Percentiles rank a stretch among this genome's conserved stretches.
These are phyloP conservation scores for Apostichopus japonicus DNA, from an alignment of 35 echinoderm and acorn worm genomes.

Conservation along the genomic window DNA sequence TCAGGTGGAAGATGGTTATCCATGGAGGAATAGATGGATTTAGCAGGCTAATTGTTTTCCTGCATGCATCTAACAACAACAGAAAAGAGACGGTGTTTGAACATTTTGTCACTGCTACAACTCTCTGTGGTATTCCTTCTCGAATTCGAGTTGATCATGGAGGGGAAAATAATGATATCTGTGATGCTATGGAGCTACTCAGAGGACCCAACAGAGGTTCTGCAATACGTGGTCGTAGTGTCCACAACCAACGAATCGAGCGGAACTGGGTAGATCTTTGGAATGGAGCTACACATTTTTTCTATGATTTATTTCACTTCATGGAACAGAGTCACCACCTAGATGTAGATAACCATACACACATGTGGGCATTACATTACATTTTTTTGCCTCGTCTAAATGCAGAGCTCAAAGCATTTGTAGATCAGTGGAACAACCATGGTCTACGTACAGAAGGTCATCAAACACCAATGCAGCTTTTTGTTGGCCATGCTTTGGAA, in stretches of 20 bases:
- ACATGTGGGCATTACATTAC: constrained; percentile 66
- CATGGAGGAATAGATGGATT: too few relatives aligned
- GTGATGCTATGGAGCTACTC: too few relatives aligned
- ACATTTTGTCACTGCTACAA: too few relatives aligned
- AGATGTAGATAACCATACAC: constrained; percentile 47
- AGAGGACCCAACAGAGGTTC: too few relatives aligned
- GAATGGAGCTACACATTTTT: constrained; percentile 63
- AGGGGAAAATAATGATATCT: too few relatives aligned
- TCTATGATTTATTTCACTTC: constrained; percentile 66
- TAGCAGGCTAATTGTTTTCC: too few relatives aligned
- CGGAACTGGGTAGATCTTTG: constrained; percentile 58
- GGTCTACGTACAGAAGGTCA: constrained; percentile 56
- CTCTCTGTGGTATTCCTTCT: too few relatives aligned
- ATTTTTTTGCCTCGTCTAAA: constrained; percentile 62
- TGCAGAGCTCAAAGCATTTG: not conserved
- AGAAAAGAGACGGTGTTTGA: too few relatives aligned
- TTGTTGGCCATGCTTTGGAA: constrained; percentile 12
- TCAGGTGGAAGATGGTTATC: too few relatives aligned
- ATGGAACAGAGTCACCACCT: constrained; percentile 23
- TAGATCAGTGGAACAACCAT: constrained; percentile 66
- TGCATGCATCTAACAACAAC: too few relatives aligned
- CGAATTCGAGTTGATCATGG: too few relatives aligned
- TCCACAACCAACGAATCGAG: constrained; percentile 64
- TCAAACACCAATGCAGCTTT: constrained; percentile 45
- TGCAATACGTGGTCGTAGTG: too few relatives aligned